These are phyloP conservation scores for Poeciliopsis gracilis DNA, from an alignment of 2,797 vertebrate species.

Conservation along the genomic window DNA sequence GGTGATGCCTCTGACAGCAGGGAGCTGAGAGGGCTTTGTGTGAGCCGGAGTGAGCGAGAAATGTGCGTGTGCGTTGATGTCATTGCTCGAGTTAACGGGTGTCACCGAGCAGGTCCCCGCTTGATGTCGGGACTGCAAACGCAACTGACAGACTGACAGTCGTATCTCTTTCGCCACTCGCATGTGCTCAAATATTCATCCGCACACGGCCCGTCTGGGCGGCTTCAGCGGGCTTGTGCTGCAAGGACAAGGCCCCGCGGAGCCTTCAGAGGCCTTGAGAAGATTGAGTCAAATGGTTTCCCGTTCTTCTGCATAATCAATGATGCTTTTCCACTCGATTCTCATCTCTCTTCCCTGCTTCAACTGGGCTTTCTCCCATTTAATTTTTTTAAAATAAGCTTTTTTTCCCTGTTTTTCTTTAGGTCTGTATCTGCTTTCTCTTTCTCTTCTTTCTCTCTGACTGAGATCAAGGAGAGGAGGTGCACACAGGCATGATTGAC, in stretches of 20 bases:
- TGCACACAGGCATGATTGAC: too few relatives aligned
- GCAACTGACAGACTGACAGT: conserved; percentile 83
- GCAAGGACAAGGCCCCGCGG: conserved; percentile 65
- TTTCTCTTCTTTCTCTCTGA: too few relatives aligned
- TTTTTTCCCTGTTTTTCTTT: too few relatives aligned
- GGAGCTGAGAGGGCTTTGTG: conserved; percentile 77
- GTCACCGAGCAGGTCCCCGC: conserved; percentile 81
- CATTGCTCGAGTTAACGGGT: conserved; percentile 75
- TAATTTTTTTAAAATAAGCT: too few relatives aligned
- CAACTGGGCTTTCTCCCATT: too few relatives aligned
- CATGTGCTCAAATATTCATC: conserved; percentile 75
- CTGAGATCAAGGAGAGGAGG: too few relatives aligned
- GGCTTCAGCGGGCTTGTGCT: conserved; percentile 67
- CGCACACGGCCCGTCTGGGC: conserved; percentile 45
- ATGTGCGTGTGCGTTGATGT: conserved; percentile 57
- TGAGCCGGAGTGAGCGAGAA: conserved; percentile 32
- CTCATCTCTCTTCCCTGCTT: too few relatives aligned
- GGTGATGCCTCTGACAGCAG: conserved; percentile 86
- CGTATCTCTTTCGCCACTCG: conserved; percentile 74
- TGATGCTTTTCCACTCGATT: too few relatives aligned
- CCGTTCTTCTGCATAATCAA: conserved; percentile 11
- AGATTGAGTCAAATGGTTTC: conserved; percentile 70
- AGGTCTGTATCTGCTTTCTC: too few relatives aligned
- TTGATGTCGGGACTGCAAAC: conserved; percentile 74
- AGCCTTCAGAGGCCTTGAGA: conserved; percentile 71